Base-by-base conservation (phyloP, 1,140 invertebrate genomes). In the Tenebrio molitor region DNA sequence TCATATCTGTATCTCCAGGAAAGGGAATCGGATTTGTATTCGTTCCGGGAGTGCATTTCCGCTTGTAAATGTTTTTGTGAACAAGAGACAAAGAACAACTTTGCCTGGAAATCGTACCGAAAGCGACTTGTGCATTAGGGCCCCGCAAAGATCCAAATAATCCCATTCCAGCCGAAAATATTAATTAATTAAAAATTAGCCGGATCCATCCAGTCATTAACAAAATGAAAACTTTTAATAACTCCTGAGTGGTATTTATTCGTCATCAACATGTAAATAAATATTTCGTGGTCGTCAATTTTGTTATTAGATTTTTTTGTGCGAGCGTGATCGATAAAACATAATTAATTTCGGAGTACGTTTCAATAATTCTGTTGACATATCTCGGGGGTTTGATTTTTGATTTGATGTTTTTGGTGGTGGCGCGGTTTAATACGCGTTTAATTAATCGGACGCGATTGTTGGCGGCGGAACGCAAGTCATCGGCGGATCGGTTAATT, bases 341-440 rank as follows among this genome's bases (percentile, higher is more conserved):
- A 58, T 58, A 58, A 58, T 58, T 58, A 58, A 58, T 58, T 58
- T 58, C 14, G 8, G 50, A 12, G 8, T 17, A n/a, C 50, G 29
- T 58, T 58, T 58, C 50, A 58, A 58, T 58, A 25, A 58, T 58
- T 58, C 50, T 58, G 50, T 58, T 58, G 50, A 58, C 50, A 29
- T 58, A 29, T 29, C 50, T 58, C 21, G 6, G 23, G 23, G 50
- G 23, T n/a, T 29, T 58, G 50, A 29, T 58, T 58, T 58, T 58
- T 58, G 29, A 58, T 58, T 58, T 58, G 50, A 58, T 58, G 21
- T 58, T 58, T 58, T 29, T 29, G 17, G 16, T 10, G 17, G 8
- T 10, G 46, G 8, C 8, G 10, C 5, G 23, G 23, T 58, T 58
- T 58, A 58, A 58, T 58, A 29, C 21, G 23, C 15, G 21, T 25